phyloP scores from a whole-genome alignment of 2,888 invertebrate genomes.

The Baccha elongata region DNA sequence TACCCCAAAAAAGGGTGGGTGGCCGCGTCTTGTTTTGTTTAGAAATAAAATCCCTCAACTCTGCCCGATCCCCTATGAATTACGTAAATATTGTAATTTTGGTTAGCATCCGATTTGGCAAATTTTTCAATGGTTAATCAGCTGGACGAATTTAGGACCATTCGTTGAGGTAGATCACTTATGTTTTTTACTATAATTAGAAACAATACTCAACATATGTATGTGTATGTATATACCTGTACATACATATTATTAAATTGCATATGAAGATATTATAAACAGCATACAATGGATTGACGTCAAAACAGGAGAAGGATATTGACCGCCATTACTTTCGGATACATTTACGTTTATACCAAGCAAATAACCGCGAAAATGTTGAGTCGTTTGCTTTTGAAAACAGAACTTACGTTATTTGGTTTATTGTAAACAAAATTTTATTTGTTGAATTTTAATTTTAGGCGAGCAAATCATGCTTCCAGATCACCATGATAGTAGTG shows the following conservation, averaged over 20 bases:
- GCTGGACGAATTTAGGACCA: conserved; percentile 37
- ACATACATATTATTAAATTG: too few species aligned
- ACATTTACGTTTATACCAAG: background rate
- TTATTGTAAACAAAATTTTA: conserved; percentile 43
- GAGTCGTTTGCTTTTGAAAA: conserved; percentile 2
- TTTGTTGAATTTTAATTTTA: conserved; percentile 59
- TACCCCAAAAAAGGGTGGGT: conserved; percentile 72
- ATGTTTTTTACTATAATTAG: conserved; percentile 10
- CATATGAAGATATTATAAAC: too few species aligned
- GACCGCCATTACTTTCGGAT: conserved; percentile 37
- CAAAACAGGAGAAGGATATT: conserved; percentile 51
- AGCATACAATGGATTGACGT: conserved; percentile 42
- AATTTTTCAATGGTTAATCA: conserved; percentile 54
- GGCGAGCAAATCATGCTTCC: conserved; percentile 68
- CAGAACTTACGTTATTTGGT: background rate
- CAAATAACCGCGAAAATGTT: conserved; percentile 18
- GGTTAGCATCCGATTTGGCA: conserved; percentile 45
- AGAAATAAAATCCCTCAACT: conserved; percentile 47
- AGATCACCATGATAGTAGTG: conserved; percentile 27
- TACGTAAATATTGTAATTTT: conserved; percentile 54
- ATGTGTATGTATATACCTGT: too few species aligned
- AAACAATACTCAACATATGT: too few species aligned
- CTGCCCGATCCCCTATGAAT: background rate
- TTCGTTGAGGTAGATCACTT: conserved; percentile 48
- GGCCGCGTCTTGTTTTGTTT: conserved; percentile 45